Evolutionary conservation across 2,888 invertebrate genomes (phyloP), one percentile per base, ranked within the genome.

Genomic region (Drosophila diplacantha): DNA sequence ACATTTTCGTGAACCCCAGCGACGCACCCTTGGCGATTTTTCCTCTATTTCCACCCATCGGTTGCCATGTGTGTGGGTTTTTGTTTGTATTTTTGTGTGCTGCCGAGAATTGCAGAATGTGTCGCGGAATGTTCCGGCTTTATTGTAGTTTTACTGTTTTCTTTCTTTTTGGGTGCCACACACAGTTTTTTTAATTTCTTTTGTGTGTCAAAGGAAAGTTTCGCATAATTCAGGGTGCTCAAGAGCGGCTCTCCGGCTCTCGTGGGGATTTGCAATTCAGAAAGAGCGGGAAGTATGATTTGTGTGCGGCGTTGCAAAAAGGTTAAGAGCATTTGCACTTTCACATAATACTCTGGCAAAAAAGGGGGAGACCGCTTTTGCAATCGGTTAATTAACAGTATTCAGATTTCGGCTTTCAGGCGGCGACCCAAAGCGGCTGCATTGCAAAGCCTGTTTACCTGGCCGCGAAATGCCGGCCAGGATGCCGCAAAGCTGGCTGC

Each of bases 141-240:
- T 34, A 46, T 35, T 63, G 43, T 63, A 34, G 53, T 49, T 38
- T 29, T 37, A 31, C 46, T 29, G 26, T 11, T 16, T n/a, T 8
- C 0, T 3, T 8, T 18, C n/a, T 24, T 3, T 1, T 0, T 9
- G 9, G 41, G n/a, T 1, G 24, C 24, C 32, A 32, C 32, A 35
- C 29, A 35, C 24, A 24, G 37, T 41, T 46, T 38, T 56, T 57
- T 71, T 59, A 66, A 66, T 73, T 66, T 71, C 52, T 56, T 64
- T 58, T 53, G 60, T 47, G 46, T 37, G 64, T 60, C 62, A 65
- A 71, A 73, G 71, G 37, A 46, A 66, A 73, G 74, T 71, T 57
- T 47, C 52, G 71, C 73, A 73, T 75, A 61, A 71, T 65, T 60
- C 53, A 44, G 55, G 55, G 54, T 39, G 46, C 47, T 63, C 54